These are phyloP conservation scores for Esox niger DNA, from an alignment of 2,113 vertebrate species.

Conservation along the genomic window DNA sequence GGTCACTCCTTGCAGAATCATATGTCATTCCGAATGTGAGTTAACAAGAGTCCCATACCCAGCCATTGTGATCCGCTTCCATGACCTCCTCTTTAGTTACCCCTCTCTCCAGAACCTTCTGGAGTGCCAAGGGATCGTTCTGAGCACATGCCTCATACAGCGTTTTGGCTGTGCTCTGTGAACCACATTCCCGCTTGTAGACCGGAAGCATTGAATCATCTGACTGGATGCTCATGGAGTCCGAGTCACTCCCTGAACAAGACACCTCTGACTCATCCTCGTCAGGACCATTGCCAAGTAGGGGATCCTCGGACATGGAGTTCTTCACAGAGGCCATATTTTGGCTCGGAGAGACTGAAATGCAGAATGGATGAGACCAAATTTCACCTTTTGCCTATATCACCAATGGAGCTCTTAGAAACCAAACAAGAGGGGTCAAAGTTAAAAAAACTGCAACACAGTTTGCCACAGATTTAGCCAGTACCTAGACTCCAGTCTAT, in stretches of 20 bases:
- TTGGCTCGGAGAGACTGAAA: conserved; percentile 1
- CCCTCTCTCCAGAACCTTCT: conserved; percentile 66
- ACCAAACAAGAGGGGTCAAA: not conserved
- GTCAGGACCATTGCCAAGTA: conserved; percentile 53
- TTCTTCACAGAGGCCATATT: conserved; percentile 52
- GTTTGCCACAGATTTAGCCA: not conserved
- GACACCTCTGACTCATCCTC: conserved; percentile 33
- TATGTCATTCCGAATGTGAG: not conserved
- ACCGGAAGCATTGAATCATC: conserved; percentile 75
- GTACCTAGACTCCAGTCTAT: conserved; percentile 5
- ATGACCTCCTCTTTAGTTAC: conserved; percentile 75
- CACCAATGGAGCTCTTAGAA: conserved; percentile 15
- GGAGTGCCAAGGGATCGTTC: conserved; percentile 70
- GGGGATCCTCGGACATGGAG: conserved; percentile 37
- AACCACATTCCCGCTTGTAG: conserved; percentile 1
- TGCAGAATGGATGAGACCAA: conserved; percentile 24
- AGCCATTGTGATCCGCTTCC: conserved; percentile 78
- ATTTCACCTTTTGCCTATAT: conserved; percentile 37
- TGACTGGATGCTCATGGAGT: conserved; percentile 68
- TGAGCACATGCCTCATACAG: conserved; percentile 77
- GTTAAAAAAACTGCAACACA: not conserved
- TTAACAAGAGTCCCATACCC: conserved; percentile 68
- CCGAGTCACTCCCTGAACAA: conserved; percentile 41
- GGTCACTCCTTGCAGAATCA: not conserved
- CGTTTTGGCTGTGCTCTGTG: not conserved